These are phyloP conservation scores for Sparus aurata DNA, from an alignment of 2,797 vertebrate species.

Conservation along the genomic window DNA sequence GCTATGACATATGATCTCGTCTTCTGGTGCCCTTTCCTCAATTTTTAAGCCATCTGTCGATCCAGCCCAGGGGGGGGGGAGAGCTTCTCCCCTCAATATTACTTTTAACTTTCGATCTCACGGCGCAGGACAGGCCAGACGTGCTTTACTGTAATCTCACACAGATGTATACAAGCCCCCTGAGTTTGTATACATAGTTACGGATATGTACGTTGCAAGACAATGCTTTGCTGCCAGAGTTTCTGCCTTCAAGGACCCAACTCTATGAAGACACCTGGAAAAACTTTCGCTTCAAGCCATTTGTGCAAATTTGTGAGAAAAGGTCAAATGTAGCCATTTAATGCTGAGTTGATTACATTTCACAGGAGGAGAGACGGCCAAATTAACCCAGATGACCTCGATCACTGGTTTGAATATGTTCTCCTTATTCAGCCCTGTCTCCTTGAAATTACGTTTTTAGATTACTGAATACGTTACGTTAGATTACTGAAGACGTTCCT, in stretches of 20 bases:
- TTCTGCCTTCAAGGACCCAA: slow-evolving; percentile 1
- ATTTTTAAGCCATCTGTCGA: slow-evolving; percentile 68
- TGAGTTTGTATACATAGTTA: not conserved
- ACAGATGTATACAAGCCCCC: slow-evolving; percentile 22
- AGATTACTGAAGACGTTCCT: no score
- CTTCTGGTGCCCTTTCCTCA: slow-evolving; percentile 51
- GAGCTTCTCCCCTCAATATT: slow-evolving; percentile 51
- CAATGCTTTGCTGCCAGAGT: not conserved
- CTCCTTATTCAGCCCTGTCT: not conserved
- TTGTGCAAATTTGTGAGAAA: slow-evolving; percentile 2
- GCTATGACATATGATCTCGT: slow-evolving; percentile 61
- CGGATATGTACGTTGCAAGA: slow-evolving; percentile 3
- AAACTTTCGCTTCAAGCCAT: slow-evolving; percentile 2
- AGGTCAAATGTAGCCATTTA: slow-evolving; percentile 5
- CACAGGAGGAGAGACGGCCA: not conserved
- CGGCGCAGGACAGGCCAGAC: slow-evolving; percentile 18
- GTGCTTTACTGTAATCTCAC: slow-evolving; percentile 41
- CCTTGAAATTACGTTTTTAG: no score
- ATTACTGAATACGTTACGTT: no score
- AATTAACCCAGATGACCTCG: not conserved
- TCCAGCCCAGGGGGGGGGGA: slow-evolving; percentile 46
- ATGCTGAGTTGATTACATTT: slow-evolving; percentile 14
- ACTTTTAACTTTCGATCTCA: slow-evolving; percentile 19
- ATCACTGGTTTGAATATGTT: slow-evolving; percentile 11
- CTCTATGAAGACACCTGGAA: slow-evolving; percentile 11